Percentiles rank a stretch among this genome's conserved stretches.
phyloP scores from a whole-genome alignment of 2,797 vertebrate species.

The Knipowitschia caucasica region DNA sequence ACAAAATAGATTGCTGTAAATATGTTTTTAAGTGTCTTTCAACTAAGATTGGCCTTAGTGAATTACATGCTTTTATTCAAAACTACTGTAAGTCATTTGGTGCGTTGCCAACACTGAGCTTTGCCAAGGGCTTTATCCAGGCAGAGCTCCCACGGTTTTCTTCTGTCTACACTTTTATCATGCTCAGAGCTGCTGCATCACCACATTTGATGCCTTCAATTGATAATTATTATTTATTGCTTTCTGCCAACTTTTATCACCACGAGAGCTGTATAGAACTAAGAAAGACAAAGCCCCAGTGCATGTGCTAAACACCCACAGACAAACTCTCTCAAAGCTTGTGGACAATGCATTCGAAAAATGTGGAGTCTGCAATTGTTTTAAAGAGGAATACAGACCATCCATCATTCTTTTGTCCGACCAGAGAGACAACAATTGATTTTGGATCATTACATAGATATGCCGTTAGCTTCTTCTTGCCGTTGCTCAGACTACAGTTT shows the following conservation, averaged over 20 bases:
- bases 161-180: slow-evolving; percentile 3
- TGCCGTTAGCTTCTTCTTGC: slow-evolving; percentile 50
- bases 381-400: slow-evolving; percentile 49
- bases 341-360: slow-evolving; percentile 60
- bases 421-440: slow-evolving; percentile 62
- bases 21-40: no score
- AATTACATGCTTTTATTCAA: no score
- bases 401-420: slow-evolving; percentile 68
- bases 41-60: no score
- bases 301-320: slow-evolving; percentile 40
- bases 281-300: slow-evolving; percentile 30
- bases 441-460: slow-evolving; percentile 69
- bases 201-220: slow-evolving; percentile 23
- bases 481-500: slow-evolving; percentile 29
- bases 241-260: slow-evolving; percentile 21
- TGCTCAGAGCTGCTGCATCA: slow-evolving; percentile 1
- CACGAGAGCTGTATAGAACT: slow-evolving; percentile 8
- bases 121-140: neutral
- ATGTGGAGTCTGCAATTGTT: slow-evolving; percentile 55
- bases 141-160: slow-evolving; percentile 1
- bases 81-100: neutral
- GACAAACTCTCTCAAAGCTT: slow-evolving; percentile 29
- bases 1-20: no score
- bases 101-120: neutral
- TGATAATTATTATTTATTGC: slow-evolving; percentile 17